Percentiles rank a stretch among this genome's conserved stretches.
These are phyloP conservation scores for Drosophila ohnishii DNA, from an alignment of 1,140 invertebrate genomes.

Conservation along the genomic window DNA sequence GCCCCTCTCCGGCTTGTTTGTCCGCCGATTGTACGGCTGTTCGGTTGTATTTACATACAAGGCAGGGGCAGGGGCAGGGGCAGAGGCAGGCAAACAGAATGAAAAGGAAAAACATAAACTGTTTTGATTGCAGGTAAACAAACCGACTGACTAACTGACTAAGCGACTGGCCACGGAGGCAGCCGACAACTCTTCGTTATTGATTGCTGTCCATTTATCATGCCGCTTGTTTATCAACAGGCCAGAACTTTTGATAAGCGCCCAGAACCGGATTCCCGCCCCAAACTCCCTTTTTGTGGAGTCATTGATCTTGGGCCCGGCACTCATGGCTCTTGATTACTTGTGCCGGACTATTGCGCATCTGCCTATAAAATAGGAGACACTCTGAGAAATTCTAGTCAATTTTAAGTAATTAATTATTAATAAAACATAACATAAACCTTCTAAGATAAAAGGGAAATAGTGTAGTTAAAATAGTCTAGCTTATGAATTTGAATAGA, in stretches of 20 bases:
- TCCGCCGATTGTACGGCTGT: slow-evolving; percentile 34
- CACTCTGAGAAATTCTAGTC: not conserved
- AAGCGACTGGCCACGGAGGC: slow-evolving; percentile 2
- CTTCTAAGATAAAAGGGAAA: too few species aligned
- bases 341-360: slow-evolving; percentile 40
- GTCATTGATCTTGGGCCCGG: slow-evolving; percentile 59
- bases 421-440: too few species aligned
- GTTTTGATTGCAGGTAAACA: slow-evolving; percentile 79
- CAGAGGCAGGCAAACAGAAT: slow-evolving; percentile 13
- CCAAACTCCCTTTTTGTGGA: slow-evolving; percentile 11
- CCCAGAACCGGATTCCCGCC: not conserved
- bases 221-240: slow-evolving; percentile 68
- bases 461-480: not conserved
- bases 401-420: too few species aligned
- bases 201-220: slow-evolving; percentile 72
- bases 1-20: slow-evolving; percentile 37
- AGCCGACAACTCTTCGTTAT: slow-evolving; percentile 53
- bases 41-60: slow-evolving; percentile 56
- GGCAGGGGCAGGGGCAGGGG: not conserved
- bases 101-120: slow-evolving; percentile 59
- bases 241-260: slow-evolving; percentile 55
- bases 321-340: slow-evolving; percentile 13
- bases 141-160: slow-evolving; percentile 12
- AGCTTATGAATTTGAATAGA: not conserved
- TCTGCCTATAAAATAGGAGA: slow-evolving; percentile 2